Evolutionary conservation across 2,888 invertebrate species (phyloP).

Genomic region (Drosophila flavopinicola): DNA sequence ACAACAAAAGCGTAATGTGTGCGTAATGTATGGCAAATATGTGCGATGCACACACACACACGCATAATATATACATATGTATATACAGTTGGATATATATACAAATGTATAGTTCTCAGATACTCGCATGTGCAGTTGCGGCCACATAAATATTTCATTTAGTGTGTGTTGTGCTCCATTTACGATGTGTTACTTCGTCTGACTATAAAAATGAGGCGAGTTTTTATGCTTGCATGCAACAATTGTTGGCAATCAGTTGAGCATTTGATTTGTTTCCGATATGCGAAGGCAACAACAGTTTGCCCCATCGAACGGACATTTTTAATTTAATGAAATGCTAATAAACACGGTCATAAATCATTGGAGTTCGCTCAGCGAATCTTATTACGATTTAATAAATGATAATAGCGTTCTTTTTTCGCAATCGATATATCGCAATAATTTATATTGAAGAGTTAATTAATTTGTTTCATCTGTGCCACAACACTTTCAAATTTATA

Average conservation of each 20-base stretch:
- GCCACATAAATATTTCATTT: constrained; percentile 75
- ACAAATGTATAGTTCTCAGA: constrained; percentile 10
- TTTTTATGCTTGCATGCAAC: constrained; percentile 34
- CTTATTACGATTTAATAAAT: too few species aligned
- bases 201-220: constrained; percentile 41
- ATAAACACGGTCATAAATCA: background rate
- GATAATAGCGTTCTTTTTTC: too few species aligned
- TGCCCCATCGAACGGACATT: background rate
- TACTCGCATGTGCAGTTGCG: constrained; percentile 25
- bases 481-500: too few species aligned
- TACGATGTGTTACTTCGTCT: constrained; percentile 67
- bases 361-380: background rate
- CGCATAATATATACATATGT: background rate
- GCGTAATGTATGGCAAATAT: constrained; percentile 77
- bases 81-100: background rate
- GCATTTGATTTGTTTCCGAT: constrained; percentile 20
- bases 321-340: background rate
- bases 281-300: background rate
- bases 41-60: constrained; percentile 48
- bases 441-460: too few species aligned
- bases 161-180: constrained; percentile 72
- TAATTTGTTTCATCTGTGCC: too few species aligned
- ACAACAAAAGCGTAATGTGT: constrained; percentile 70
- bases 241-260: constrained; percentile 26
- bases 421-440: too few species aligned